These are phyloP conservation scores for Zonitis immaculata DNA, from an alignment of 2,888 invertebrate species.

Conservation along the genomic window DNA sequence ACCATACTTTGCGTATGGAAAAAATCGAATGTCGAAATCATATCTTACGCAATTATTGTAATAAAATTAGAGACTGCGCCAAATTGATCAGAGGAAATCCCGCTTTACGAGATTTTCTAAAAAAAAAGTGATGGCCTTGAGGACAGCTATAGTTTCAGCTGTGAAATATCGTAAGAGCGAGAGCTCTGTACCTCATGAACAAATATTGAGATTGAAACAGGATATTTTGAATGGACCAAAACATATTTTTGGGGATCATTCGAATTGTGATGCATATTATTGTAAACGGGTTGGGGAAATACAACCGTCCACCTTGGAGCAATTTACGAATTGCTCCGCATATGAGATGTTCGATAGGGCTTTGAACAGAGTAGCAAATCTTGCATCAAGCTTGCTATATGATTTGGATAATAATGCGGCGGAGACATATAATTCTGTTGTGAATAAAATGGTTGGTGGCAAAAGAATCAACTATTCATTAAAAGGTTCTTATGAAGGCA, in stretches of 20 bases:
- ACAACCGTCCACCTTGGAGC: background rate
- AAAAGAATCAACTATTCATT: constrained; percentile 12
- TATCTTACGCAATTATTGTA: constrained; percentile 14
- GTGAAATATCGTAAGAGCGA: background rate
- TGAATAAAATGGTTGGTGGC: constrained; percentile 25
- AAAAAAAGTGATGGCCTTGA: background rate
- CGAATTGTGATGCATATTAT: background rate
- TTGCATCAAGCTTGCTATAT: constrained; percentile 23
- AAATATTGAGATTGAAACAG: background rate
- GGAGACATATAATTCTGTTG: constrained; percentile 35
- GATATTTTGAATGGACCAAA: background rate
- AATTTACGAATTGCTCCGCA: background rate
- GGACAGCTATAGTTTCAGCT: background rate
- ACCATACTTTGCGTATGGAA: constrained; percentile 14
- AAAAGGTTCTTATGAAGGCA: constrained; percentile 32
- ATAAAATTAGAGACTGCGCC: constrained; percentile 2
- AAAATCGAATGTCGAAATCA: constrained; percentile 21
- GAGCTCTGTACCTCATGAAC: background rate
- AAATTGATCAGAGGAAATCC: background rate
- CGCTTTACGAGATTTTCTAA: background rate
- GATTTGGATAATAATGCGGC: constrained; percentile 33
- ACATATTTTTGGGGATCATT: constrained; percentile 1
- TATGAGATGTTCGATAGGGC: background rate
- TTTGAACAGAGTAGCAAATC: constrained; percentile 7
- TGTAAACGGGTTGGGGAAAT: background rate